Conservation (phyloP, 2,888 invertebrate genomes). For the Eustalomyia histrio region DNA sequence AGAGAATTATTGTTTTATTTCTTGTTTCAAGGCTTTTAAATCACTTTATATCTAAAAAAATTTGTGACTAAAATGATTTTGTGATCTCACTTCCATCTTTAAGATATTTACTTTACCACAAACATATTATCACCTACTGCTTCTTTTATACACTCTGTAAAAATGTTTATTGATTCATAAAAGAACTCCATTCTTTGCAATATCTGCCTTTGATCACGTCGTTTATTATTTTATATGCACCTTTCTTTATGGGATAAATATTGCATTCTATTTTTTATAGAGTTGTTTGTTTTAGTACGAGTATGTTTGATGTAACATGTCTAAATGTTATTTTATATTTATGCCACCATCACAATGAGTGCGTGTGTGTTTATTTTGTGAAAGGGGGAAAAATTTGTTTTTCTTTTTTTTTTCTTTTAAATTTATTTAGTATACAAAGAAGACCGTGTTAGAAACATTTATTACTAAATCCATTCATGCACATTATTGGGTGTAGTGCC, state of each 20-base stretch:
- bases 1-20: too few relatives aligned
- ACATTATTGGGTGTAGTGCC: conserved; percentile 3
- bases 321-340: conserved; percentile 37
- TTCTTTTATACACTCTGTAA: too few relatives aligned
- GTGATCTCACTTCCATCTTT: too few relatives aligned
- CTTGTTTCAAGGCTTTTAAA: too few relatives aligned
- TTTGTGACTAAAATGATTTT: too few relatives aligned
- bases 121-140: too few relatives aligned
- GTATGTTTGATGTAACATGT: conserved; percentile 51
- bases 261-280: conserved; percentile 46
- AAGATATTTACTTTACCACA: too few relatives aligned
- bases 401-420: conserved; percentile 10
- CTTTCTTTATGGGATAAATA: conserved; percentile 26
- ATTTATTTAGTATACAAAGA: conserved; percentile 22
- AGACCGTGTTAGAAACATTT: conserved; percentile 47
- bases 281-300: conserved; percentile 47
- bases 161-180: not conserved
- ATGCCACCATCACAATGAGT: conserved; percentile 26
- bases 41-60: too few relatives aligned
- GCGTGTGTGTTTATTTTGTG: conserved; percentile 1
- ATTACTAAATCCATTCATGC: conserved; percentile 28
- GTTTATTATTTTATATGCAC: conserved; percentile 20
- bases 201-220: conserved; percentile 14
- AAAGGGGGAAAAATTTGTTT: conserved; percentile 23
- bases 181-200: conserved; percentile 3